These are phyloP conservation scores for crab-eating macaque (Macaca fascicularis) DNA, from an alignment of 2,113 vertebrate genomes.

Conservation along the genomic window DNA sequence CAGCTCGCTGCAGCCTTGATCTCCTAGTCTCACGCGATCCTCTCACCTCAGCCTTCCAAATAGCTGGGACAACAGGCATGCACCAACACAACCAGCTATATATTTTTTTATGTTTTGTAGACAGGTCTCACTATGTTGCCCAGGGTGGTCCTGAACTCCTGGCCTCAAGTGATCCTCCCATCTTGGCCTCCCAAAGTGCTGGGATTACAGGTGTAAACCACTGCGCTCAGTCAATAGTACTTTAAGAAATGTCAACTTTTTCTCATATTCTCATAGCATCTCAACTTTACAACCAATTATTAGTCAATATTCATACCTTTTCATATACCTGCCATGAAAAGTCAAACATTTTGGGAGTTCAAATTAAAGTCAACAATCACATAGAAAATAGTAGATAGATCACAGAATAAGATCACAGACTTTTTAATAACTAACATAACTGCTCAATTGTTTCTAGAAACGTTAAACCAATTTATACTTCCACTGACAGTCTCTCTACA, in stretches of 20 bases:
- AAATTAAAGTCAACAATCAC: slow-evolving; percentile 42
- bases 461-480: not conserved
- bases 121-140: no score
- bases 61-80: no score
- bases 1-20: no score
- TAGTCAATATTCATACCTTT: not conserved
- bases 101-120: no score
- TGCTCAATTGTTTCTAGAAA: slow-evolving; percentile 29
- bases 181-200: no score
- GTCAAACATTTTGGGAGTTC: not conserved
- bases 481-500: not conserved
- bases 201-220: no score
- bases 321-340: not conserved
- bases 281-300: not conserved
- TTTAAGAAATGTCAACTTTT: not conserved
- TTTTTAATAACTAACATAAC: not conserved
- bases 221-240: no score
- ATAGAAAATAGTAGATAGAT: not conserved
- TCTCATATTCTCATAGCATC: not conserved
- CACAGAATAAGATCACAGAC: not conserved
- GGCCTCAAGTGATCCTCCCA: no score
- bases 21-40: no score
- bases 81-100: no score
- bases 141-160: no score
- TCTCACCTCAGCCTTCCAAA: no score